A percentile compares a stretch with the other conserved stretches of the same genome.
Conservation (phyloP, 2,113 vertebrate genomes). For the Euleptes europaea region DNA sequence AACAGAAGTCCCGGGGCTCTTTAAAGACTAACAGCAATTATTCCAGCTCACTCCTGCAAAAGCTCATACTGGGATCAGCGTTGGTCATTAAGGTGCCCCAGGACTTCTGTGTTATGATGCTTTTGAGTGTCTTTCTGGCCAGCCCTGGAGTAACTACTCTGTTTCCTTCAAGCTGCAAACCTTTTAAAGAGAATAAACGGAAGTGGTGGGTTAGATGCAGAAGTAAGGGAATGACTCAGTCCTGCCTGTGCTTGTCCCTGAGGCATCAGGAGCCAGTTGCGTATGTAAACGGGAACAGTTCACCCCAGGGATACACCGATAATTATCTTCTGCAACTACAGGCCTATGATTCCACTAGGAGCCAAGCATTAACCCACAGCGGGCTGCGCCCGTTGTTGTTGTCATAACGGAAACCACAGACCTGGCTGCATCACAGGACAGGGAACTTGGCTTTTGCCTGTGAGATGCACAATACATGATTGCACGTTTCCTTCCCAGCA, state of each 20-base stretch:
- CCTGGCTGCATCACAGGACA: slow-evolving; percentile 31
- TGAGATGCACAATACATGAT: not conserved
- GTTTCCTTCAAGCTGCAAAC: slow-evolving; percentile 65
- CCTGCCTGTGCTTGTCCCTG: slow-evolving; percentile 79
- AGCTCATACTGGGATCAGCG: too few species aligned
- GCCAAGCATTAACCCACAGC: slow-evolving; percentile 33
- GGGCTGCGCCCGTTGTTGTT: slow-evolving; percentile 23
- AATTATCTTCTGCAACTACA: slow-evolving; percentile 78
- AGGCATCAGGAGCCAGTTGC: slow-evolving; percentile 78
- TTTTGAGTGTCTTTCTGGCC: slow-evolving; percentile 42
- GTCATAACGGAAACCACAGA: slow-evolving; percentile 37
- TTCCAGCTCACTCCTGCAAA: too few species aligned
- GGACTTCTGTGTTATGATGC: slow-evolving; percentile 20
- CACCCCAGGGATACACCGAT: slow-evolving; percentile 77
- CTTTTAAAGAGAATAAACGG: slow-evolving; percentile 73
- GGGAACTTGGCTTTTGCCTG: slow-evolving; percentile 18
- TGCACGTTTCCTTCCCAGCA: too few species aligned
- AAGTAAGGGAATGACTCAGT: slow-evolving; percentile 78
- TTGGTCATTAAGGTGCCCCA: too few species aligned
- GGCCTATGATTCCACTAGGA: slow-evolving; percentile 57
- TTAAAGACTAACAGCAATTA: too few species aligned
- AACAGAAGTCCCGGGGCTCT: too few species aligned
- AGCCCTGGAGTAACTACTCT: slow-evolving; percentile 59
- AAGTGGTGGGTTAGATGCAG: slow-evolving; percentile 78
- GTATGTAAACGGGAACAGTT: slow-evolving; percentile 76